A percentile compares a stretch with the other conserved stretches of the same genome.
Evolutionary conservation across 2,888 invertebrate genomes (phyloP).

Genomic region (Seira musarum): DNA sequence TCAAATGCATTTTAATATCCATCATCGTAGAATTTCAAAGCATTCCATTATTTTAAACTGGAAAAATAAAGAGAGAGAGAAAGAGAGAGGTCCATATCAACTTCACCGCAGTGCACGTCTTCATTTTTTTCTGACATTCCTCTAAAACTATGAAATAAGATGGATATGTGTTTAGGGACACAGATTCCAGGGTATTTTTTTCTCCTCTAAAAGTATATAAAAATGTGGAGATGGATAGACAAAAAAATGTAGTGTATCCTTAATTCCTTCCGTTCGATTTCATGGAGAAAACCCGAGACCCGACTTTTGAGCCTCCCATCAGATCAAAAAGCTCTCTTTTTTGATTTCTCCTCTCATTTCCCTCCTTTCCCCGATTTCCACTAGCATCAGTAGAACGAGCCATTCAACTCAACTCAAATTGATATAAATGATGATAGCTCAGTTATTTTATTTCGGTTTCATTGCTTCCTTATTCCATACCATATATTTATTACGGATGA

Average conservation of each 20-base stretch:
- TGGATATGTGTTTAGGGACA: not conserved
- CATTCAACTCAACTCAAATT: conserved; percentile 64
- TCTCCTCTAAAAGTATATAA: not conserved
- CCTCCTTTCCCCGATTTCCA: conserved; percentile 30
- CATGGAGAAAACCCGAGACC: not conserved
- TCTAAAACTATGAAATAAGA: not conserved
- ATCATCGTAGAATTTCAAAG: conserved; percentile 1
- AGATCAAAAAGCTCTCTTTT: conserved; percentile 30
- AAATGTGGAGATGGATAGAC: not conserved
- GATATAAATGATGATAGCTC: conserved; percentile 69
- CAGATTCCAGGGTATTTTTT: not conserved
- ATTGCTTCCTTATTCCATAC: conserved; percentile 49
- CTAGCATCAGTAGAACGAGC: not conserved
- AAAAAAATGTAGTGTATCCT: conserved; percentile 2
- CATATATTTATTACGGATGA: conserved; percentile 23
- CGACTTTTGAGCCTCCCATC: conserved; percentile 22
- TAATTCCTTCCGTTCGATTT: conserved; percentile 23
- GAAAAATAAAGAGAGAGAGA: not conserved
- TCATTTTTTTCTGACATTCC: too few relatives aligned
- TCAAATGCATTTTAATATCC: conserved; percentile 5
- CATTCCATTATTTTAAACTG: not conserved
- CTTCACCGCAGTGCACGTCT: too few relatives aligned
- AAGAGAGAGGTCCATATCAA: too few relatives aligned
- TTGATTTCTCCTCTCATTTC: too few relatives aligned
- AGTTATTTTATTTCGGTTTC: conserved; percentile 63